A percentile compares a stretch with the other conserved stretches of the same genome.
Conservation (phyloP, 2,888 invertebrate species). For the Pardosa pseudoannulata region DNA sequence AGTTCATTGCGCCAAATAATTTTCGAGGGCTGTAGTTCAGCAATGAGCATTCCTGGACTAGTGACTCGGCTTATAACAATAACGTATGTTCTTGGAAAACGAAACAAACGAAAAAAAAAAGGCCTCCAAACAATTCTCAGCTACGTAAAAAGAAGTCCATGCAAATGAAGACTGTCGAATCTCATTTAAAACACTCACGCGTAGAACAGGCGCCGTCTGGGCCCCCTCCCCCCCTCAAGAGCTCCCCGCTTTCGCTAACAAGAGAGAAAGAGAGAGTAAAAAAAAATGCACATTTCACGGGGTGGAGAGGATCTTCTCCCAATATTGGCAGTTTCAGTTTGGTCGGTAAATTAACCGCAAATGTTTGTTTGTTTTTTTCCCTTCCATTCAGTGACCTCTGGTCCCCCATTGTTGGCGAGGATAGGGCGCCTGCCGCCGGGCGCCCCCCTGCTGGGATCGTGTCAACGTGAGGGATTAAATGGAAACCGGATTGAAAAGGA, state of each 20-base stretch:
- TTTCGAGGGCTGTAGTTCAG: neutral
- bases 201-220: conserved; percentile 57
- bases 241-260: conserved; percentile 1
- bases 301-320: conserved; percentile 1
- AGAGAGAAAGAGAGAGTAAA: neutral
- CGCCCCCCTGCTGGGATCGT: conserved; percentile 69
- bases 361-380: conserved; percentile 58
- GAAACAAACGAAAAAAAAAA: too few species aligned
- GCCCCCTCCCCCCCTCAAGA: conserved; percentile 12
- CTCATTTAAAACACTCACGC: conserved; percentile 37
- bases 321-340: conserved; percentile 53
- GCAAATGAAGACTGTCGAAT: neutral
- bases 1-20: too few species aligned
- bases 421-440: conserved; percentile 69
- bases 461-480: conserved; percentile 49
- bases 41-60: too few species aligned
- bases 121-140: too few species aligned
- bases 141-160: too few species aligned
- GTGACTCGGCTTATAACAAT: too few species aligned
- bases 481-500: conserved; percentile 48
- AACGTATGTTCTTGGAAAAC: too few species aligned
- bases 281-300: neutral
- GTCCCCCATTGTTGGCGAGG: conserved; percentile 31
- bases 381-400: conserved; percentile 52
- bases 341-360: conserved; percentile 65